phyloP scores from a whole-genome alignment of 2,888 invertebrate species.

The Cerceris ruficornis region DNA sequence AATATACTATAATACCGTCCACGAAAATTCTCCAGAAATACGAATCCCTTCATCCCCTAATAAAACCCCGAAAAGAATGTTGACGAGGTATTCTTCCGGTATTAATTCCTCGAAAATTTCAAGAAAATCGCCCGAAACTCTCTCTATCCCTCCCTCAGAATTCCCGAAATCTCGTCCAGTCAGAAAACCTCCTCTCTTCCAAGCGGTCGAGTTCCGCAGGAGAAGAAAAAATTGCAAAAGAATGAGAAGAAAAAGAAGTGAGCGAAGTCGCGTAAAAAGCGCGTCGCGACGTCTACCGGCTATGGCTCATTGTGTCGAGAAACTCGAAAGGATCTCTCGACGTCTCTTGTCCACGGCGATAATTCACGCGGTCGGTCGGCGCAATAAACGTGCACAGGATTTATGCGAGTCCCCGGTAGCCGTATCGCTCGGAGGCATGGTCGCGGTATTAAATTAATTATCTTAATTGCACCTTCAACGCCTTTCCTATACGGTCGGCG shows the following conservation, averaged over 20 bases:
- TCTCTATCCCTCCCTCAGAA: too few species aligned
- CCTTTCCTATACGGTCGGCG: slow-evolving; percentile 58
- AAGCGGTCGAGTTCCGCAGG: too few species aligned
- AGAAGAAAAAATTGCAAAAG: too few species aligned
- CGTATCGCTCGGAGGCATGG: slow-evolving; percentile 56
- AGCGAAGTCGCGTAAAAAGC: not conserved
- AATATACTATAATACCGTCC: too few species aligned
- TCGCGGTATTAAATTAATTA: slow-evolving; percentile 76
- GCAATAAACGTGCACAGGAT: slow-evolving; percentile 55
- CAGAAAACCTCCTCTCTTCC: too few species aligned
- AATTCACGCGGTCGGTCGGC: slow-evolving; percentile 43
- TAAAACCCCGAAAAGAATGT: not conserved
- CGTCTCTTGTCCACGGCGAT: slow-evolving; percentile 33
- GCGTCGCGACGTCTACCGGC: not conserved
- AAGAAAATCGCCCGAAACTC: too few species aligned
- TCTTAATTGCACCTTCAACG: slow-evolving; percentile 76
- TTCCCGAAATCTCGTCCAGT: too few species aligned
- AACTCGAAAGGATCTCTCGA: slow-evolving; percentile 22
- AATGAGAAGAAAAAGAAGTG: too few species aligned
- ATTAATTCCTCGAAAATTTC: too few species aligned
- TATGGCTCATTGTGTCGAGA: slow-evolving; percentile 27
- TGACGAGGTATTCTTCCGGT: too few species aligned
- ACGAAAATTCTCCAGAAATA: too few species aligned
- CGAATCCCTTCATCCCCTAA: not conserved
- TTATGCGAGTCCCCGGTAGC: slow-evolving; percentile 59